Base-by-base conservation (phyloP, 2,888 invertebrate genomes). In the Erebia palarica region DNA sequence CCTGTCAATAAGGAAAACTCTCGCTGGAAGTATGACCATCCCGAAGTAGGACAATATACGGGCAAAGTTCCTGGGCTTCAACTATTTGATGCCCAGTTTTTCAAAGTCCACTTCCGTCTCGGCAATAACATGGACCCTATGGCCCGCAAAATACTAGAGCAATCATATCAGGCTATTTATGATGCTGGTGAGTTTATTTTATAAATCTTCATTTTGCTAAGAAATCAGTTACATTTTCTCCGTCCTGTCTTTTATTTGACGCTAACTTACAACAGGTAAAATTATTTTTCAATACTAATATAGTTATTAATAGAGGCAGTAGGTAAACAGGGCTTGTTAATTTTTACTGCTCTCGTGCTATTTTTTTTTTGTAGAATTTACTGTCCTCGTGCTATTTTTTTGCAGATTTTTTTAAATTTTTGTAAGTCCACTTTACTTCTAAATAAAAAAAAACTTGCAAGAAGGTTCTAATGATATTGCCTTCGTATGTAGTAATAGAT, bases 61-160 rank as follows among this genome's bases (percentile, higher is more conserved):
- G 97, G 97, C n/a, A 95, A 95, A 80, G 81, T 96, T 0, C 91
- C 94, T 4, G 90, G 93, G 5, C 83, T 96, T 7, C 86, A 90
- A 9, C 94, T 94, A 73, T 97, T 96, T 77, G 96, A 96, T 81
- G 95, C 95, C 0, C 94, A 95, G 14, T 96, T 96, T 82, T 96
- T 96, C 79, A 95, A 95, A 42, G 94, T 96, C 7, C 95, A 95
- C 80, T 95, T 93, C 73, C 94, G 95, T 67, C 95, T 96, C 76
- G 95, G 94, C 0, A 73, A 75, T 63, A 77, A 70, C 47, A 89
- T 88, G 87, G 89, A 89, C 65, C 73, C 84, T 0, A 95, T 96
- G 92, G 94, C 95, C 0, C 90, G 96, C 58, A 94, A 96, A 75
- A 82, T 97, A 36, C 90, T 97, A 67, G 97, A 96, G 84, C 94